phyloP scores from a whole-genome alignment of 1,140 invertebrate genomes.

The Pseudomyrmex cubaensis region DNA sequence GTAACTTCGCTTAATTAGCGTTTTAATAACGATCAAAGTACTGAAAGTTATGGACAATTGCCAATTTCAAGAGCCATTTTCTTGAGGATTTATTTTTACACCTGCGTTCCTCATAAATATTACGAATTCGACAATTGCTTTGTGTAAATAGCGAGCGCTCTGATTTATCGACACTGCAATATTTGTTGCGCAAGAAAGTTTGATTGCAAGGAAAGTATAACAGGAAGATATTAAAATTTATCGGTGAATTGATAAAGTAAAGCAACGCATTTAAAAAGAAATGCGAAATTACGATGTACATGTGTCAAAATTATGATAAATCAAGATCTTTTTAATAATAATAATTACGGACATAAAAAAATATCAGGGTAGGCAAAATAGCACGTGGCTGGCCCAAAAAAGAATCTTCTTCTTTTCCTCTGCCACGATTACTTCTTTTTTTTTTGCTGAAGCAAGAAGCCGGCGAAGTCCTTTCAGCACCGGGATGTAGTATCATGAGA shows the following conservation, averaged over 20 bases:
- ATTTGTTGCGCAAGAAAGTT: not conserved
- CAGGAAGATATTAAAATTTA: no score
- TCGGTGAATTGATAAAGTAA: not conserved
- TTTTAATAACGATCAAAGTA: not conserved
- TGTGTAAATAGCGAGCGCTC: not conserved
- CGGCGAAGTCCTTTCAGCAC: not conserved
- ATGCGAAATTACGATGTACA: not conserved
- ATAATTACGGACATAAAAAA: no score
- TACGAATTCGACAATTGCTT: constrained; percentile 9
- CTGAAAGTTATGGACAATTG: constrained; percentile 8
- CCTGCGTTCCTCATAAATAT: constrained; percentile 7
- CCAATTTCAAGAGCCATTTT: constrained; percentile 28
- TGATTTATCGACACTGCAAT: not conserved
- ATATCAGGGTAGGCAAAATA: not conserved
- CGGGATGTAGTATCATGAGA: constrained; percentile 12
- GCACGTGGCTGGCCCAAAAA: not conserved
- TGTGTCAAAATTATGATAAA: no score
- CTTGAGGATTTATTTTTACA: constrained; percentile 3
- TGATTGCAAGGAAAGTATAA: not conserved
- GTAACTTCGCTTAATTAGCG: not conserved
- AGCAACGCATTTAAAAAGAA: not conserved
- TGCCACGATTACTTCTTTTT: constrained; percentile 17
- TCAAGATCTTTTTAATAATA: no score
- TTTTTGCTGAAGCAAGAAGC: not conserved
- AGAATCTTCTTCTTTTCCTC: not conserved